Evolutionary conservation across 2,113 vertebrate species (phyloP), one percentile per base, ranked within the genome.

Genomic region (Ictidomys tridecemlineatus): DNA sequence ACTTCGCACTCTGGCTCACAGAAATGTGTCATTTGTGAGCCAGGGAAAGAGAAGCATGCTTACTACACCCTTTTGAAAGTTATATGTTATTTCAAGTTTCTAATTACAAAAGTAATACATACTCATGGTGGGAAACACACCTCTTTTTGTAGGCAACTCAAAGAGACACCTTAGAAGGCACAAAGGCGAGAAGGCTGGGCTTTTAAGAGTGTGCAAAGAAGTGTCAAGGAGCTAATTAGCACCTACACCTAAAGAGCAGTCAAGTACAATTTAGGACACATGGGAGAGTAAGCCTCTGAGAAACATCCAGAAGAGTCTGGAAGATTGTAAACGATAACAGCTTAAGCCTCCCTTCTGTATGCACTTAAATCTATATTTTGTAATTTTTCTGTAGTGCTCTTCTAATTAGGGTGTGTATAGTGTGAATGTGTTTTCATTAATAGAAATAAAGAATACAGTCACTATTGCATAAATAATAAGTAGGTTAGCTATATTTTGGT

Each of bases 211-310:
- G 16, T 83, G 65, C 58, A 73, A 48, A 95, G 51, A 96, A 45
- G 93, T 96, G 93, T 94, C 94, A 97, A 90, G 79, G 73, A 96
- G 83, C 91, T 96, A 98, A 98, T 98, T 98, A 98, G 94, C 96
- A 97, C 93, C 94, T 96, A 42, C 28, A 70, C 96, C 95, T 84
- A 92, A 95, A 91, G 83, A 92, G 96, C 74, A 87, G 14, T 95
- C n/a, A 56, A 42, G 53, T 80, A 89, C 74, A 96, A 92, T 85
- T 91, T 89, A 79, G 93, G 72, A 73, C 76, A 77, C 74, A 76
- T 4, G 45, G 16, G 72, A 70, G 61, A 58, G 76, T 91, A 70
- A 89, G 73, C 76, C 26, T 39, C 45, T 76, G 67, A 83, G 82
- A 90, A 86, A 77, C 63, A 76, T 4, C 61, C 82, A 69, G 39